Conservation (phyloP, 2,888 invertebrate genomes). For the Drosophila ezoana region DNA sequence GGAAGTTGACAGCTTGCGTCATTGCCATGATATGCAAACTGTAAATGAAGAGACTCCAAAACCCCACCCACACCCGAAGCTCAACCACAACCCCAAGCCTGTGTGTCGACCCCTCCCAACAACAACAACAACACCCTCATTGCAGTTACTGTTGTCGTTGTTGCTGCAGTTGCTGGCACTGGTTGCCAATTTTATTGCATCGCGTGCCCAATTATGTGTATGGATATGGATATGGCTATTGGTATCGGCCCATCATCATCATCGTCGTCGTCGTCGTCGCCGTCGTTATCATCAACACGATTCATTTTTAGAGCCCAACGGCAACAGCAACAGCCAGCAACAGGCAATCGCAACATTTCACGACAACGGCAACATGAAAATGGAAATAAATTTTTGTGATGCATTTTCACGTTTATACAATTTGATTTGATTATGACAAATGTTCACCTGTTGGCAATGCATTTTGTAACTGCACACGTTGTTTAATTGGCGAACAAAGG, state of each 20-base stretch:
- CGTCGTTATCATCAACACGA: conserved; percentile 42
- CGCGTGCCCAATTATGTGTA: conserved; percentile 77
- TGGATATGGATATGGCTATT: conserved; percentile 62
- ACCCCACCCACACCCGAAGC: conserved; percentile 6
- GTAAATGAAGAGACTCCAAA: conserved; percentile 35
- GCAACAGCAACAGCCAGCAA: conserved; percentile 16
- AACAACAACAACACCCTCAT: conserved; percentile 5
- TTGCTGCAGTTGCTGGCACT: conserved; percentile 24
- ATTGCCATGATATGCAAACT: conserved; percentile 75
- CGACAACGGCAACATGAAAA: conserved; percentile 33
- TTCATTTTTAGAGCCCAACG: conserved; percentile 47
- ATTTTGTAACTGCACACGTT: conserved; percentile 10
- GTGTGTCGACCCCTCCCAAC: background rate
- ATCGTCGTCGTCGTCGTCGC: conserved; percentile 8
- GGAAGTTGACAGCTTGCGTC: conserved; percentile 83
- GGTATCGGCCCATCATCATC: conserved; percentile 57
- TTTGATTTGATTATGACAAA: conserved; percentile 66
- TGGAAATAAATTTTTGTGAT: conserved; percentile 35
- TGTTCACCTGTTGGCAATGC: conserved; percentile 52
- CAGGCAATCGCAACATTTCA: conserved; percentile 17
- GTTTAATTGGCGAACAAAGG: conserved; percentile 12
- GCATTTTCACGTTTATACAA: conserved; percentile 48
- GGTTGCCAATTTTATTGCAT: conserved; percentile 73
- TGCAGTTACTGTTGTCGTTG: conserved; percentile 19
- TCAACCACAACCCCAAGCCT: conserved; percentile 4